A percentile compares a stretch with the other conserved stretches of the same genome.
These are phyloP conservation scores for Crypturellus tataupa DNA, from an alignment of 2,797 vertebrate genomes.

Conservation along the genomic window DNA sequence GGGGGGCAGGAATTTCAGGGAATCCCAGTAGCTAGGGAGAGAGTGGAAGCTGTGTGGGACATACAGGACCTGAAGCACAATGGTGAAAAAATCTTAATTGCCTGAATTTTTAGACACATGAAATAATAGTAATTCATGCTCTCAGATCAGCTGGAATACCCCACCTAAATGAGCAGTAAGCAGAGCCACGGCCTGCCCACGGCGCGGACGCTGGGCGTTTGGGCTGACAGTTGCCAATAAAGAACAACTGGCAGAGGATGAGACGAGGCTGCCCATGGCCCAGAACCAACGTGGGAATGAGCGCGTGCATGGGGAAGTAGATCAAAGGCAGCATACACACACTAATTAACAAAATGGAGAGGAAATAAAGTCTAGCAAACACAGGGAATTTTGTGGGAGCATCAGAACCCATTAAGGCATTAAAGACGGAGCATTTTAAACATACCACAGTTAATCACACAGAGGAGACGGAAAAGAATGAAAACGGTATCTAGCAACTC, in stretches of 20 bases:
- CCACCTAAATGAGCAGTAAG: neutral
- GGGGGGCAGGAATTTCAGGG: neutral
- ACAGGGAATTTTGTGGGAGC: neutral
- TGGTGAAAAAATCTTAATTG: neutral
- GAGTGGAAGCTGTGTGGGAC: neutral
- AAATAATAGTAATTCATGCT: neutral
- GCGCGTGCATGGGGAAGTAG: neutral
- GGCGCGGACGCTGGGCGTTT: neutral
- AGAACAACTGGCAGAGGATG: neutral
- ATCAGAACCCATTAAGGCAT: neutral
- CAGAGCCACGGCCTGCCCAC: neutral
- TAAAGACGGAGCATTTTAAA: neutral
- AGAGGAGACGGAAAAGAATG: neutral
- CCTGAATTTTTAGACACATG: neutral
- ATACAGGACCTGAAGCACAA: neutral
- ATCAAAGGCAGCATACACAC: neutral
- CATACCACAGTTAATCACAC: neutral
- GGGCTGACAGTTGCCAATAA: neutral
- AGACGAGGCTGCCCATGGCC: neutral
- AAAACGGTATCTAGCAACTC: neutral
- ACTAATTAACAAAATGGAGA: neutral
- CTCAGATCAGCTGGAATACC: neutral
- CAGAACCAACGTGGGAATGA: neutral
- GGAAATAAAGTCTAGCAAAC: neutral
- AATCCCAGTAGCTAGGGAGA: neutral